Evolutionary conservation across 1,140 invertebrate species (phyloP).

Genomic region (Cotesia typhae): DNA sequence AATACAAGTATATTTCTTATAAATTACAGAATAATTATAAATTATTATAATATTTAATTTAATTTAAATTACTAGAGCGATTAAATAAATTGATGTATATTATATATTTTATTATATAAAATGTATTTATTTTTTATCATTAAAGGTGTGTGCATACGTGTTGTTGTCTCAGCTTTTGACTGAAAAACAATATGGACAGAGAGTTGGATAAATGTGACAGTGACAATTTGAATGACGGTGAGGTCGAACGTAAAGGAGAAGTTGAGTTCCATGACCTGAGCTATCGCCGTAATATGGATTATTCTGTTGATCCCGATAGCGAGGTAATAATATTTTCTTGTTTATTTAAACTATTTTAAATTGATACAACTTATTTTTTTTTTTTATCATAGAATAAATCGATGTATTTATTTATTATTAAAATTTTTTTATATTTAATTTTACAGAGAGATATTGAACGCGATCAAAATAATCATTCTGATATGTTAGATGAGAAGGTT

Average conservation of each 20-base stretch:
- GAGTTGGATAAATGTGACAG: constrained; percentile 41
- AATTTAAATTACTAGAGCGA: no score
- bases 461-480: constrained; percentile 53
- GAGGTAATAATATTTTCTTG: constrained; percentile 26
- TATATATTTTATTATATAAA: no score
- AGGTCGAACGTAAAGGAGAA: constrained; percentile 43
- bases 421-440: neutral
- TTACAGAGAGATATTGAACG: constrained; percentile 50
- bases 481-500: constrained; percentile 52
- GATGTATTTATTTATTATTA: neutral
- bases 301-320: constrained; percentile 27
- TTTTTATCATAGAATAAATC: no score
- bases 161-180: constrained; percentile 6
- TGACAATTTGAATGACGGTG: constrained; percentile 47
- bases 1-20: neutral
- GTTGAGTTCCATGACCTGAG: constrained; percentile 47
- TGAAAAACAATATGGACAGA: constrained; percentile 47
- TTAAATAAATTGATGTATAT: no score
- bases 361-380: no score
- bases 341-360: neutral
- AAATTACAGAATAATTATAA: no score
- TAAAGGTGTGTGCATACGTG: no score
- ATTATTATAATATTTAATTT: no score
- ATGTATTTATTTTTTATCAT: no score
- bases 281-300: constrained; percentile 46